Base-by-base conservation (phyloP, 2,113 vertebrate genomes). In the Bostrychus sinensis region DNA sequence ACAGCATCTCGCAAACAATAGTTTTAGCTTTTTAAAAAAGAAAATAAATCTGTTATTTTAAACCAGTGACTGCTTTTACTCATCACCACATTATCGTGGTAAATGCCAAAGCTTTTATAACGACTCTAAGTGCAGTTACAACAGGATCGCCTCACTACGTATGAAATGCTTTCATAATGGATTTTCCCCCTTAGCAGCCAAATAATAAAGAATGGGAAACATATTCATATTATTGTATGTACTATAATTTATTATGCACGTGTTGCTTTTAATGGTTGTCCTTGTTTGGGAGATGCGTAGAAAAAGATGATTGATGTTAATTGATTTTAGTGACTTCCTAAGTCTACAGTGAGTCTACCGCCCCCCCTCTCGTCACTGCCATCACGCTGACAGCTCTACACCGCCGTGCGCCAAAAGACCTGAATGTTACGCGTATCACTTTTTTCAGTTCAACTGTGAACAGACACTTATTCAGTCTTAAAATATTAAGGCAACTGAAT, bases 21-120 rank as follows among this genome's bases (percentile, higher is more conserved):
- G 30, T 32, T 32, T 32, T 32, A 8, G n/a, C n/a, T n/a, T n/a
- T n/a, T n/a, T n/a, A n/a, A n/a, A n/a, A n/a, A n/a, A n/a, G n/a
- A n/a, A n/a, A n/a, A n/a, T n/a, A n/a, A n/a, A n/a, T n/a, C n/a
- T n/a, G n/a, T n/a, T n/a, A n/a, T n/a, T n/a, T n/a, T n/a, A 39
- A 13, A 12, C 14, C 13, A 12, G 13, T 28, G 7, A 20, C 11
- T 12, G 12, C 17, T n/a, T 28, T 16, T 56, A 22, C 16, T 45
- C 13, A 43, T 42, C 6, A 7, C 3, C 60, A 37, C 14, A 0
- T 3, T n/a, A n/a, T n/a, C 9, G n/a, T 2, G 26, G 4, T 19
- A 25, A 62, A 55, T 43, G 32, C 57, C 30, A 62, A 17, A 46
- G 20, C 56, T 61, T 61, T 57, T 32, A 69, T 45, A 1, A 36